Base-by-base conservation (phyloP, 2,797 vertebrate species). In the Sphenodon punctatus region DNA sequence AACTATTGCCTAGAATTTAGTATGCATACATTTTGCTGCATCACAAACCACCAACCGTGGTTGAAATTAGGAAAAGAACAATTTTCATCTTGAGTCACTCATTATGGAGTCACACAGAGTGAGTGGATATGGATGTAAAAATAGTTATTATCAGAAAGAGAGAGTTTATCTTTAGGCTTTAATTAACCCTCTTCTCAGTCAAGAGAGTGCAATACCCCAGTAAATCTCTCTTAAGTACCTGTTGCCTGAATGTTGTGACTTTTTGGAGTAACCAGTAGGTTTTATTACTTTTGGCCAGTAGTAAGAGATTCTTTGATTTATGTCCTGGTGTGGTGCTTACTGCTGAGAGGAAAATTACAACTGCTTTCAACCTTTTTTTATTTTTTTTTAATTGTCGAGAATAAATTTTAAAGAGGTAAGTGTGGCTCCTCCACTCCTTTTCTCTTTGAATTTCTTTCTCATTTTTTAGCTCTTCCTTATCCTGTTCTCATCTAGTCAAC, bases 121-220 rank as follows among this genome's bases (percentile, higher is more conserved):
- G 38, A 38, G 4, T 7, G 6, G 46, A 8, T 19, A 6, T 46
- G 76, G 77, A 70, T 73, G 67, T 9, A 65, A 86, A 83, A 67
- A 17, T 61, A 71, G n/a, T 6, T 51, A 7, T 48, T 76, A 6
- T 30, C 67, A 32, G 4, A 43, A 8, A 79, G 4, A 32, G 3
- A 67, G 42, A 1, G 43, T 9, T 56, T 86, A 73, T 53, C 5
- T 64, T 87, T 45, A 55, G 19, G 5, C 60, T 87, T 80, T 75
- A 75, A 76, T 83, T 70, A 78, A 75, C 32, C 38, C 15, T 42
- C 87, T 55, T 75, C 51, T 78, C 25, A 20, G 6, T 12, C 67
- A 63, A 86, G 70, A 68, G 25, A 46, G 51, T 71, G 66, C 74
- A 56, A 48, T 12, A 64, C 23, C 41, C n/a, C 19, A 63, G 20